Base-by-base conservation (phyloP, 2,888 invertebrate species). In the Limnephilus marmoratus region DNA sequence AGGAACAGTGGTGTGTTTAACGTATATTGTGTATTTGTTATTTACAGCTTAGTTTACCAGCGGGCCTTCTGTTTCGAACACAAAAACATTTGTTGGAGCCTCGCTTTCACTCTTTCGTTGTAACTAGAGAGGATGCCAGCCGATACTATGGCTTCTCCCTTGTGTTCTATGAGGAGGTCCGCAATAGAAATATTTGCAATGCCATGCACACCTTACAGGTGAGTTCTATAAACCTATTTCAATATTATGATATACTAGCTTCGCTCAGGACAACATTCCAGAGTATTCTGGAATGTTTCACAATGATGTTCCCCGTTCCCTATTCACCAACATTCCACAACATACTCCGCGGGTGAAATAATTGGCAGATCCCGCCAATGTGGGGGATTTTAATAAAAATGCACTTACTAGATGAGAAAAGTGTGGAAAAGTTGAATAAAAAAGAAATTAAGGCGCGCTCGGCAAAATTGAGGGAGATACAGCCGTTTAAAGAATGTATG, bases 121-220 rank as follows among this genome's bases (percentile, higher is more conserved):
- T 99, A 93, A 99, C 99, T 24, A 97, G 98, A 94, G 99, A 99
- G 96, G 99, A 99, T 97, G 99, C 99, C 91, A 98, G 98, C 94
- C 97, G 99, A 94, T 98, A 98, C 94, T 99, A 99, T 96, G 99
- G 99, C 93, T 99, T 99, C 94, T 98, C 98, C 94, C 97, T 99
- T 94, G 98, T 99, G 31, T 99, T 99, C 95, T 99, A 98, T 96
- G 99, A 99, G 96, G 99, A 99, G 96, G 99, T 99, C 94, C 97
- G 98, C 92, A 99, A 99, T 95, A 96, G 97, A 90, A 98, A 99
- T 95, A 99, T 99, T 94, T 99, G 99, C 95, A 98, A 98, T 94
- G 99, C 99, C 90, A 99, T 99, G 98, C 99, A 99, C 95, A 99
- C 99, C 81, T 96, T 99, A 94, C 99, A 99, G 96, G 98, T 97